Base-by-base conservation (phyloP, 2,113 vertebrate species). In the Telmatochromis sp. region DNA sequence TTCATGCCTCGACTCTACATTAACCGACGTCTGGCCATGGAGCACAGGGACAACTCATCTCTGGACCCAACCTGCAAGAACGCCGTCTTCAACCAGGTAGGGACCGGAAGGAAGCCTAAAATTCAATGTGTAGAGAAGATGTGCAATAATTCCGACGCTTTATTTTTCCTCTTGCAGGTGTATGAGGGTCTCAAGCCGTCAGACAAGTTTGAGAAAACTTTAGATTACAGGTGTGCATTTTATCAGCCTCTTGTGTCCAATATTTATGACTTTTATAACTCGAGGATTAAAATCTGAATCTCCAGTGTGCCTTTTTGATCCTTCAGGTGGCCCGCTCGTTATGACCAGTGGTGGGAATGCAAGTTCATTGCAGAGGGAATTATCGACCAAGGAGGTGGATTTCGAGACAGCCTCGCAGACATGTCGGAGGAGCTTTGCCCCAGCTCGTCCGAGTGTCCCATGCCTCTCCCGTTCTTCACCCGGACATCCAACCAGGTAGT, bases 341-440 rank as follows among this genome's bases (percentile, higher is more conserved):
- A 99, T 31, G 99, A 99, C 94, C 99, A 99, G 94, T 99, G 99
- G 99, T 99, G 99, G 99, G 99, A 99, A 60, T 99, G 99, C 91
- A 99, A 99, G 93, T 99, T 99, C 95, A 99, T 99, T 10, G 97
- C 99, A 3, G 99, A 99, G 94, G 98, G 99, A 88, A 99, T 99
- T 95, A 99, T 99, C 4, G 98, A 99, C 93, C 99, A 99, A 97
- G 99, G 99, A 50, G 99, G 99, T 1, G 99, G 99, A 31, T 99
- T 99, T 93, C 97, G 98, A 53, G 99, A 99, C 94, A 99, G 99
- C 92, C 96, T 99, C 86, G 98, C 99, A 0, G 99, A 99, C 95
- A 99, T 99, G 97, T 99, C 99, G 2, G 99, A 99, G 94, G 99
- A 99, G 92, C 96, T 99, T 28, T 99, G 99, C 87, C 99, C 99